Conservation (phyloP, 2,888 invertebrate species). For the Patella pellucida region DNA sequence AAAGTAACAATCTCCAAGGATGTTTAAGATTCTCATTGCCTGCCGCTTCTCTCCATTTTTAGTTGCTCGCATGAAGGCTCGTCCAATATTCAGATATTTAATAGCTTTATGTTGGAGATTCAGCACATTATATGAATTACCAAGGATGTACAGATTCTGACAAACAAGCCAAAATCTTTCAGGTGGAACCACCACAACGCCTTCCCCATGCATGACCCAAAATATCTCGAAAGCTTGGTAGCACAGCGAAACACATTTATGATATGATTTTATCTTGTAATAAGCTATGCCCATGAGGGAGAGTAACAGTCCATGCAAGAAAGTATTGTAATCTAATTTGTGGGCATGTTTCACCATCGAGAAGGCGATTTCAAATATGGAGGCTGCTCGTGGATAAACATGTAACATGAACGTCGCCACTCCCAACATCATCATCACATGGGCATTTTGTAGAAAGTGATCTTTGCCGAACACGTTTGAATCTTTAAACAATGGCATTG, state of each 20-base stretch:
- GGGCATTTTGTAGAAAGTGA: slow-evolving; percentile 63
- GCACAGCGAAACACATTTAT: slow-evolving; percentile 67
- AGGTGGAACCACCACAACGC: slow-evolving; percentile 58
- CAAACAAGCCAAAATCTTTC: slow-evolving; percentile 68
- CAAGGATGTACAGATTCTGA: slow-evolving; percentile 66
- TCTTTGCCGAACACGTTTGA: slow-evolving; percentile 56
- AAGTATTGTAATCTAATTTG: slow-evolving; percentile 49
- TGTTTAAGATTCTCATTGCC: slow-evolving; percentile 62
- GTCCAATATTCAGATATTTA: slow-evolving; percentile 62
- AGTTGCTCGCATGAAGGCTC: slow-evolving; percentile 56
- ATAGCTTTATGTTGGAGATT: slow-evolving; percentile 65
- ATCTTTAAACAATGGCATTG: slow-evolving; percentile 59
- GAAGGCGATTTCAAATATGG: slow-evolving; percentile 66
- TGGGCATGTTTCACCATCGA: slow-evolving; percentile 65
- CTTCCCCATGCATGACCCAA: slow-evolving; percentile 60
- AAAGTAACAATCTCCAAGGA: slow-evolving; percentile 65
- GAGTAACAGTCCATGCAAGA: slow-evolving; percentile 63
- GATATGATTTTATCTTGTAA: slow-evolving; percentile 66
- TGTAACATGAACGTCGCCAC: slow-evolving; percentile 67
- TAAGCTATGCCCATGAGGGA: slow-evolving; percentile 66
- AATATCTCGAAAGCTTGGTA: slow-evolving; percentile 66
- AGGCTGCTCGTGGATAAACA: slow-evolving; percentile 66
- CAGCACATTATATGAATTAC: slow-evolving; percentile 65
- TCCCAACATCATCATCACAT: slow-evolving; percentile 68
- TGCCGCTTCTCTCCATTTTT: slow-evolving; percentile 55